phyloP scores from a whole-genome alignment of 1,140 invertebrate genomes.

The Colletes gigas region DNA sequence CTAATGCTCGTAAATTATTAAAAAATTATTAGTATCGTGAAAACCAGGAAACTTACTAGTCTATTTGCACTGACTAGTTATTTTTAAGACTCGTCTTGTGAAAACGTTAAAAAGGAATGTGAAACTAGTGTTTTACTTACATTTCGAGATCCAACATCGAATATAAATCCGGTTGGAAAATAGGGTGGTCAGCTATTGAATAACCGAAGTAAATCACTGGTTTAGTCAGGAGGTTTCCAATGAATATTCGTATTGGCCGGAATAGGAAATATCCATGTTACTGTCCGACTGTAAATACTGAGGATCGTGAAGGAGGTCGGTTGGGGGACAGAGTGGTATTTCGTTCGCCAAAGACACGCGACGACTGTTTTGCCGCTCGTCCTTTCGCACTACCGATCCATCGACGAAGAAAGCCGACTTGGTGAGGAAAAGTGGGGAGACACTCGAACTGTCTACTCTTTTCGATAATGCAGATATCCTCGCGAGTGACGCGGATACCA shows the following conservation, averaged over 20 bases:
- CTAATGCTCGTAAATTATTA: too few species aligned
- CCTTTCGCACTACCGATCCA: conserved; percentile 56
- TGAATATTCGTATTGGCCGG: neutral
- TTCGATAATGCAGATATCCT: conserved; percentile 57
- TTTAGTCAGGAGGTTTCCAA: neutral
- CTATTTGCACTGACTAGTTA: too few species aligned
- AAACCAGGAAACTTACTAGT: too few species aligned
- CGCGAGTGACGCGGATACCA: conserved; percentile 22
- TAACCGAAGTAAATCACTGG: neutral
- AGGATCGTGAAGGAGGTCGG: conserved; percentile 12
- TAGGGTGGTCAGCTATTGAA: neutral
- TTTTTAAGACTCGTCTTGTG: too few species aligned
- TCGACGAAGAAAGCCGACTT: conserved; percentile 57
- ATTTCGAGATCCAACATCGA: conserved; percentile 28
- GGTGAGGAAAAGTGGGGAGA: conserved; percentile 54
- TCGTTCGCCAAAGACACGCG: conserved; percentile 56
- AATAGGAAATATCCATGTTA: conserved; percentile 27
- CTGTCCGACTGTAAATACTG: neutral
- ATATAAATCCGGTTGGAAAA: neutral
- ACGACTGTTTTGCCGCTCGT: conserved; percentile 59
- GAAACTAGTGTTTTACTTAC: conserved; percentile 4
- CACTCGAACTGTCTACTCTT: conserved; percentile 39
- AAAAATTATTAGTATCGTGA: too few species aligned
- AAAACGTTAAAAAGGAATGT: too few species aligned
- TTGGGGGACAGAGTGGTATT: conserved; percentile 32